phyloP scores from a whole-genome alignment of 2,888 invertebrate species.

The Drosophila emarginata region DNA sequence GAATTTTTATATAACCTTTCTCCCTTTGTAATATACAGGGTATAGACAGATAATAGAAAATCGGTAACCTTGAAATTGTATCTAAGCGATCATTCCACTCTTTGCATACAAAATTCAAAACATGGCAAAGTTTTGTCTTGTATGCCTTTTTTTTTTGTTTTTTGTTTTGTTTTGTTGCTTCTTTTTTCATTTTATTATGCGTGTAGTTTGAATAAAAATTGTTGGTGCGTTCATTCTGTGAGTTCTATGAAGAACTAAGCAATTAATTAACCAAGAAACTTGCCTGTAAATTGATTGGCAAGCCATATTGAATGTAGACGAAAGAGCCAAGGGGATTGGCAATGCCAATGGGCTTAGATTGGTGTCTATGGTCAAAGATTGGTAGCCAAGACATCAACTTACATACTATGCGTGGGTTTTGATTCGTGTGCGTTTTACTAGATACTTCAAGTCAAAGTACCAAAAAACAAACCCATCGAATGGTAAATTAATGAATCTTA shows the following conservation, averaged over 20 bases:
- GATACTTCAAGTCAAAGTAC: constrained; percentile 25
- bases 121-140: constrained; percentile 8
- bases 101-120: constrained; percentile 67
- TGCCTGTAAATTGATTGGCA: constrained; percentile 41
- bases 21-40: not conserved
- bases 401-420: constrained; percentile 34
- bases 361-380: not conserved
- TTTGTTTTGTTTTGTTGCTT: constrained; percentile 3
- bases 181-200: constrained; percentile 17
- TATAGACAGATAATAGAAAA: constrained; percentile 16
- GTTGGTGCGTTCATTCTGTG: constrained; percentile 45
- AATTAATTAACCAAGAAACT: constrained; percentile 68
- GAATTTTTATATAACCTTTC: constrained; percentile 2
- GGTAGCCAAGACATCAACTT: constrained; percentile 11
- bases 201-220: constrained; percentile 62
- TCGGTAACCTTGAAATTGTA: constrained; percentile 73
- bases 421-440: constrained; percentile 26
- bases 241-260: constrained; percentile 57
- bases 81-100: constrained; percentile 79
- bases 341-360: no score
- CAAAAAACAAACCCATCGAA: constrained; percentile 35
- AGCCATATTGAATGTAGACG: not conserved
- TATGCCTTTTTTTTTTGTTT: not conserved
- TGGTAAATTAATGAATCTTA: constrained; percentile 41
- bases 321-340: not conserved